These are phyloP conservation scores for Meriones psammophilus DNA, from an alignment of 2,797 vertebrate species.

Conservation along the genomic window DNA sequence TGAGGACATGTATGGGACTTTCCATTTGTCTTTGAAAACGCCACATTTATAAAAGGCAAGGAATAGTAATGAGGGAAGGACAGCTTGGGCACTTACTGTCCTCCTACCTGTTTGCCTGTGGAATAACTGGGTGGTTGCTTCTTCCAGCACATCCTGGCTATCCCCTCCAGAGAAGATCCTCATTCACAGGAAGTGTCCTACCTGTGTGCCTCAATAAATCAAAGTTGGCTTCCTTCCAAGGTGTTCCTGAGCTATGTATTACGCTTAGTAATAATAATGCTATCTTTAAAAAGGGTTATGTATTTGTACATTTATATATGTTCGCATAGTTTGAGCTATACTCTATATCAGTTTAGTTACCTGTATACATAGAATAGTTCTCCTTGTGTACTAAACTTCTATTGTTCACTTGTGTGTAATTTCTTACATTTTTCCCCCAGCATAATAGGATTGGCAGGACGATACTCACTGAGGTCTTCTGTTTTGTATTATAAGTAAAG, in stretches of 20 bases:
- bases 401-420: background rate
- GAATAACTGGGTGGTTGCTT: background rate
- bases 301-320: background rate
- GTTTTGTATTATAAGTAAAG: background rate
- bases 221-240: background rate
- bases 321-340: background rate
- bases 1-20: background rate
- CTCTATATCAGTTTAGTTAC: background rate
- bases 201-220: background rate
- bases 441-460: background rate
- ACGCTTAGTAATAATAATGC: background rate
- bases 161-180: background rate
- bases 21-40: background rate
- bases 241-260: background rate
- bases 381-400: background rate
- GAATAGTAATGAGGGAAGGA: background rate
- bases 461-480: background rate
- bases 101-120: background rate
- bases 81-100: background rate
- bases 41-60: slow-evolving; percentile 31
- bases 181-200: background rate
- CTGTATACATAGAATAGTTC: background rate
- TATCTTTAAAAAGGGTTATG: background rate
- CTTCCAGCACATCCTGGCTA: background rate
- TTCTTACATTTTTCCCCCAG: background rate